Percentiles rank a stretch among this genome's conserved stretches.
Conservation (phyloP, 2,797 vertebrate species). For the Girardinus metallicus region DNA sequence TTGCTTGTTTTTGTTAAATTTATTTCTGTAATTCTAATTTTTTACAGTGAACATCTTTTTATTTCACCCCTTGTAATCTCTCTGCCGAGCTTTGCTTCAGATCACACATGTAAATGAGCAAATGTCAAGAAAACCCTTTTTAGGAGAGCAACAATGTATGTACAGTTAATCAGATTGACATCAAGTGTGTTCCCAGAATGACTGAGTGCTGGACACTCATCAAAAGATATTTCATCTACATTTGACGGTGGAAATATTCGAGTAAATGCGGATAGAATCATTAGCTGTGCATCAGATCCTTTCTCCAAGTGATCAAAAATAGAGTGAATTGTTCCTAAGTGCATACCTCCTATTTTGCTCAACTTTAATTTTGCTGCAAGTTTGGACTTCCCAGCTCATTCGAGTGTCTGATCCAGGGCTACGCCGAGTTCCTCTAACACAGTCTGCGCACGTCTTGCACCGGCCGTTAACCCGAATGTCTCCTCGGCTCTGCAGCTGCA, state of each 20-base stretch:
- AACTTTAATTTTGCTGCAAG: constrained; percentile 39
- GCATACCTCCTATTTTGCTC: neutral
- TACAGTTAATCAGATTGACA: neutral
- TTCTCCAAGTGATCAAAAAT: neutral
- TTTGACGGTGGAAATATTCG: neutral
- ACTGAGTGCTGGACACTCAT: neutral
- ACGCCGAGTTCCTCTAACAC: constrained; percentile 38
- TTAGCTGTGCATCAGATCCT: neutral
- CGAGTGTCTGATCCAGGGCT: constrained; percentile 57
- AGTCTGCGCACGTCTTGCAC: constrained; percentile 65
- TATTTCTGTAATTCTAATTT: too few relatives aligned
- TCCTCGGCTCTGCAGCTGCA: constrained; percentile 81
- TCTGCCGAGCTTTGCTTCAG: neutral
- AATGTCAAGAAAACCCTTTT: neutral
- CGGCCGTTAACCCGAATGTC: constrained; percentile 64
- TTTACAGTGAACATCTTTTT: neutral
- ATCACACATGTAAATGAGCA: neutral
- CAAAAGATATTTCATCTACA: neutral
- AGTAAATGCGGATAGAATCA: neutral
- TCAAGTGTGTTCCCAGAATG: neutral
- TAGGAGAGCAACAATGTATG: neutral
- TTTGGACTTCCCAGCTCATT: constrained; percentile 51
- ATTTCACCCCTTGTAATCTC: neutral
- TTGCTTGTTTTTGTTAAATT: too few relatives aligned
- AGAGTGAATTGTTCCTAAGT: neutral